Conservation (phyloP, 2,113 vertebrate genomes). For the Calonectris borealis region DNA sequence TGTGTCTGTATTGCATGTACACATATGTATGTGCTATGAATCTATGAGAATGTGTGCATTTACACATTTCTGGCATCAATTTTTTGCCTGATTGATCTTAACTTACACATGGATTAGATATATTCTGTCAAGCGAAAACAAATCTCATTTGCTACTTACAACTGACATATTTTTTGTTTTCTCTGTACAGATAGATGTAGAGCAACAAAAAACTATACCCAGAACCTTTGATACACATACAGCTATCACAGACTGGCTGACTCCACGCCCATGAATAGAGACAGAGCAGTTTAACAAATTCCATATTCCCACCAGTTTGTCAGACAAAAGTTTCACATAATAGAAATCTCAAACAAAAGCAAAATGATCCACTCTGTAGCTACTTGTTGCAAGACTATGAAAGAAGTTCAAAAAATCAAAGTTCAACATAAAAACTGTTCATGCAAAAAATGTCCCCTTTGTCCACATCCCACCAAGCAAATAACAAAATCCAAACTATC, state of each 20-base stretch:
- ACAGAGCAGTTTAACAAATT: background rate
- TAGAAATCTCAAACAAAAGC: background rate
- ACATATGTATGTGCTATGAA: background rate
- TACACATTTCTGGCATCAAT: background rate
- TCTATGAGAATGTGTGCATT: background rate
- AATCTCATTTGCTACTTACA: background rate
- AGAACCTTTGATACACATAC: background rate
- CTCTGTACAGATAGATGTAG: background rate
- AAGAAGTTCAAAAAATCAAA: background rate
- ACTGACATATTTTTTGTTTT: background rate
- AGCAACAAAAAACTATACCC: background rate
- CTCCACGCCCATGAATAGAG: background rate
- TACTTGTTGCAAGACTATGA: background rate
- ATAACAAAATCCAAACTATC: background rate
- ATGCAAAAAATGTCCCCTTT: background rate
- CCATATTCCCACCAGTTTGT: background rate
- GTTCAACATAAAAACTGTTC: background rate
- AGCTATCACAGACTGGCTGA: background rate
- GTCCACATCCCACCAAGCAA: background rate
- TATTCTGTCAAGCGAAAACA: background rate
- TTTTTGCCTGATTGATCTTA: background rate
- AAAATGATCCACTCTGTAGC: background rate
- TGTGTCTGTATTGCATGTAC: background rate
- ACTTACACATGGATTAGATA: background rate
- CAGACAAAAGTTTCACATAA: background rate